Evolutionary conservation across 1,140 invertebrate genomes (phyloP), one percentile per base, ranked within the genome.

Genomic region (Diorhabda sublineata): DNA sequence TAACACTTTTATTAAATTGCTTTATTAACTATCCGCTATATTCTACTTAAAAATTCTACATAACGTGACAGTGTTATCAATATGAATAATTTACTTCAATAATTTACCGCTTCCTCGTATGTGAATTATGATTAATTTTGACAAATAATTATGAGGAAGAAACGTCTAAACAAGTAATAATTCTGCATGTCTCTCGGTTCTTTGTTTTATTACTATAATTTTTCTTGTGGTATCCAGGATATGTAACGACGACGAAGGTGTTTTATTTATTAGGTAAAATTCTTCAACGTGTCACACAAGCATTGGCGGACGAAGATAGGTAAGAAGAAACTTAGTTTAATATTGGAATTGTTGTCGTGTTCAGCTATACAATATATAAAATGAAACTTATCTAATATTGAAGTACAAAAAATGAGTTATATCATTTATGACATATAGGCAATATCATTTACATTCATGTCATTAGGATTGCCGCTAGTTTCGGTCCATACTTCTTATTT

Each of bases 111-210:
- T 52, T 52, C 59, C 59, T 52, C 47, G 2, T 52, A 44, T 9
- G 45, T 68, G 67, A 68, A 61, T n/a, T 63, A 69, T 63, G 62
- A 45, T 69, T 58, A 63, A 61, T 64, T 69, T 69, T 69, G 67
- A 69, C 61, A 69, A 69, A 64, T 64, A 69, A 69, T 64, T 64
- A 57, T 63, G 44, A 45, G 43, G 45, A 64, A 64, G 8, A 57
- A 52, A 58, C 42, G 47, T 8, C 61, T 11, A 62, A 58, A 42
- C 43, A 60, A 41, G 42, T 61, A 61, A 42, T 58, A 64, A 69
- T 69, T 57, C 45, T 52, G 61, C 58, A 44, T 57, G 67, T 62
- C 58, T 43, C 58, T 63, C 45, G 5, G 9, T 43, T 69, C 67
- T 58, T 69, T 64, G 67, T 61, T 69, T 69, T 69, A 69, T 69